phyloP scores from a whole-genome alignment of 2,888 invertebrate species.

The Sphaeridia pumilis region DNA sequence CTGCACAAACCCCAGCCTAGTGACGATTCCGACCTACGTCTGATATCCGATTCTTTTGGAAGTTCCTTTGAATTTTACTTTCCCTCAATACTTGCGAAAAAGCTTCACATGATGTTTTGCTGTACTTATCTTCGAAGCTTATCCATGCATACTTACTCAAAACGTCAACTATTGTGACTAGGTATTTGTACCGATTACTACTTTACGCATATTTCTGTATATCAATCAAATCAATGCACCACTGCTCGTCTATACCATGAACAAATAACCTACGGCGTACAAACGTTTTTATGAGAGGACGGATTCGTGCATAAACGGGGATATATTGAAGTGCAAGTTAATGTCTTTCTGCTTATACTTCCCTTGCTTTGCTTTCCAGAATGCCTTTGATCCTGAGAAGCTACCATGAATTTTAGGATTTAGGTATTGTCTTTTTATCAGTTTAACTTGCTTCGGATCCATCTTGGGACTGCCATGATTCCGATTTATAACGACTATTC shows the following conservation, averaged over 20 bases:
- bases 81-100: slow-evolving; percentile 1
- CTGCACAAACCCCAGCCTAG: no score
- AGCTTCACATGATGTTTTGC: not conserved
- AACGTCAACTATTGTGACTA: slow-evolving; percentile 24
- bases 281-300: slow-evolving; percentile 9
- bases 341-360: not conserved
- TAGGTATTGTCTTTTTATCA: slow-evolving; percentile 2
- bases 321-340: not conserved
- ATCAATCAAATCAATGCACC: slow-evolving; percentile 16
- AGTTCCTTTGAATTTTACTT: no score
- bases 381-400: not conserved
- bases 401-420: slow-evolving; percentile 12
- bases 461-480: not conserved
- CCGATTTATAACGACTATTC: no score
- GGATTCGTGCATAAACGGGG: slow-evolving; percentile 37
- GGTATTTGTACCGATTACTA: slow-evolving; percentile 16
- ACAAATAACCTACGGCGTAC: slow-evolving; percentile 11
- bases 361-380: no score
- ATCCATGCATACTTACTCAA: slow-evolving; percentile 28
- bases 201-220: slow-evolving; percentile 7
- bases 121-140: slow-evolving; percentile 19
- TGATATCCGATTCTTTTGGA: no score
- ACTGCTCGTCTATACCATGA: slow-evolving; percentile 17
- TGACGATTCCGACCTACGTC: no score
- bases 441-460: not conserved